Percentiles rank a stretch among this genome's conserved stretches.
Evolutionary conservation across 2,797 vertebrate genomes (phyloP).

Genomic region (Rhinogobio ventralis): DNA sequence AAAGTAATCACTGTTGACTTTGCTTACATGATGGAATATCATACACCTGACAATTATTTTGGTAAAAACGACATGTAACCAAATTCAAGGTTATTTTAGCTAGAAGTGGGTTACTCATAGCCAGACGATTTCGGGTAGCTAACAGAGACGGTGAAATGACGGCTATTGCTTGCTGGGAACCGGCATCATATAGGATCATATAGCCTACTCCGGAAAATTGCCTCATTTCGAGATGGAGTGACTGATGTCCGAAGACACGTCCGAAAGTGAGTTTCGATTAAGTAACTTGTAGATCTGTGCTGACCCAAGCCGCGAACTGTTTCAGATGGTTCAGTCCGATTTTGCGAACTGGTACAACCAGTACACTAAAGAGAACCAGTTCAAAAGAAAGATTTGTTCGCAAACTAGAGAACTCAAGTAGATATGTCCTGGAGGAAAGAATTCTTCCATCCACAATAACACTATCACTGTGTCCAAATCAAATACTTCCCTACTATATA

Average conservation of each 20-base stretch:
- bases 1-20: no score
- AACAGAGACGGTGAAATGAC: no score
- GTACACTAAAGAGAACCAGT: not conserved
- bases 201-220: not conserved
- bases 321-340: no score
- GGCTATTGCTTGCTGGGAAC: no score
- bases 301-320: not conserved
- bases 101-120: no score
- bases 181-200: not conserved
- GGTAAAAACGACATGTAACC: no score
- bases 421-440: not conserved
- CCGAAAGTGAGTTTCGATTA: not conserved
- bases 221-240: not conserved
- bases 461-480: no score
- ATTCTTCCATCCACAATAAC: not conserved
- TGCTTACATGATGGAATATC: no score
- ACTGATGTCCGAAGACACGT: not conserved
- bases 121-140: no score
- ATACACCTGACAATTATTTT: no score
- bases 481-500: no score
- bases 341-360: not conserved
- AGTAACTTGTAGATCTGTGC: not conserved
- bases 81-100: no score
- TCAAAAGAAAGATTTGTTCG: not conserved
- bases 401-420: not conserved